Evolutionary conservation across 2,113 vertebrate genomes (phyloP), one percentile per base, ranked within the genome.

Genomic region (Erythrocercus mccallii): DNA sequence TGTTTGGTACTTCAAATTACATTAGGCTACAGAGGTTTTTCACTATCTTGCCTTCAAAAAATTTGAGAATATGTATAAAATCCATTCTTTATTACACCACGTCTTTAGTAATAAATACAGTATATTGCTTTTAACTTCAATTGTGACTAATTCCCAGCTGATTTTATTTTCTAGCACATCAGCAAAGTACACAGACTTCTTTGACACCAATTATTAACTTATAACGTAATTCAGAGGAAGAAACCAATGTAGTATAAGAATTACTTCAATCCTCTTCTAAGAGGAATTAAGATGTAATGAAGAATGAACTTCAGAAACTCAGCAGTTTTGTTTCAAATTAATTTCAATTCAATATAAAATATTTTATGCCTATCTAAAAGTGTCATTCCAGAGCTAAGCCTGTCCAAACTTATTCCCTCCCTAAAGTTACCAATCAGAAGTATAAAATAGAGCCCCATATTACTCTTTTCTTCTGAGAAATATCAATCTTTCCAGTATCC

Each of bases 31-130:
- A 21, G 62, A 66, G 42, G 38, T 38, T 82, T 87, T 74, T 53
- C 53, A 40, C 40, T 68, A 45, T 92, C 33, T 65, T 74, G 64
- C 72, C 77, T 84, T 94, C 69, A 92, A 53, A 94, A 92, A 96
- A 61, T 47, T 84, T 93, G 38, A 69, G 37, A 87, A 91, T 70
- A 38, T 1, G 1, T 51, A 88, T 45, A 81, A 94, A 94, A 65
- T 21, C 44, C 69, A 68, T 87, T 69, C 74, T 68, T 94, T 86
- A 86, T 79, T 20, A 6, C 17, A 69, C 14, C 33, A 65, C 9
- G 5, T 82, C 77, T 89, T 90, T 65, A 83, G 61, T 86, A 79
- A 92, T 91, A 96, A 97, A 87, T 74, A 74, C 23, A 79, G 38
- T 45, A 57, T 57, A 86, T 33, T 87, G 68, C 56, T 90, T 95